These are phyloP conservation scores for Oxystoma pomonae DNA, from an alignment of 2,888 invertebrate species.

Conservation along the genomic window DNA sequence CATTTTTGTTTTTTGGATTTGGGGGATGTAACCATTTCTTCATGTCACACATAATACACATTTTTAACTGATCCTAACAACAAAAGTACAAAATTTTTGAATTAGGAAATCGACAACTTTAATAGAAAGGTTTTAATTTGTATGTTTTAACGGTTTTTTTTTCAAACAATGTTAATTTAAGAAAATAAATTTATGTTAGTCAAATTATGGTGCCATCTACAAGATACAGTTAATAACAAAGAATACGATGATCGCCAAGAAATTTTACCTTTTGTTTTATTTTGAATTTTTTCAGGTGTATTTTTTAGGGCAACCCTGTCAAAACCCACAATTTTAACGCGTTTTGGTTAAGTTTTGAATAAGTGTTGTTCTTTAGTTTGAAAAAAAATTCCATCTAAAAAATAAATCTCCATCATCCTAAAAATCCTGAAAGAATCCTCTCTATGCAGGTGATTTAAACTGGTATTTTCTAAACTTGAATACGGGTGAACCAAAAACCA, in stretches of 20 bases:
- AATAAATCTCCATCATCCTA: conserved; percentile 16
- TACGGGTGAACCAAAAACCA: too few species aligned
- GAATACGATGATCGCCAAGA: not conserved
- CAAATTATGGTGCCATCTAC: conserved; percentile 3
- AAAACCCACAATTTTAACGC: conserved; percentile 43
- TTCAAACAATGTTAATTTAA: not conserved
- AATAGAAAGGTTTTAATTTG: not conserved
- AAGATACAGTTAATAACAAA: conserved; percentile 14
- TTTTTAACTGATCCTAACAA: not conserved
- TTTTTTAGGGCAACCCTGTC: conserved; percentile 22
- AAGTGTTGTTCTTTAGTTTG: conserved; percentile 27
- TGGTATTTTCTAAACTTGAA: too few species aligned
- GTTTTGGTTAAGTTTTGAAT: conserved; percentile 26
- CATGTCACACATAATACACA: conserved; percentile 28
- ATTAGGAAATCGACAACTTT: not conserved
- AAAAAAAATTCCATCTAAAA: not conserved
- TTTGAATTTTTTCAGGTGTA: conserved; percentile 20
- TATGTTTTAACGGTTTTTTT: not conserved
- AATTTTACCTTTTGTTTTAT: not conserved
- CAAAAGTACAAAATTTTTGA: not conserved
- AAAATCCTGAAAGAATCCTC: conserved; percentile 40
- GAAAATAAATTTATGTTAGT: not conserved
- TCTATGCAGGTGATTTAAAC: conserved; percentile 33
- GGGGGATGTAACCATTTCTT: conserved; percentile 13
- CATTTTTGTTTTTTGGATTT: conserved; percentile 2